A percentile compares a stretch with the other conserved stretches of the same genome.
These are phyloP conservation scores for Scaptomyza graminum DNA, from an alignment of 1,140 invertebrate genomes.

Conservation along the genomic window DNA sequence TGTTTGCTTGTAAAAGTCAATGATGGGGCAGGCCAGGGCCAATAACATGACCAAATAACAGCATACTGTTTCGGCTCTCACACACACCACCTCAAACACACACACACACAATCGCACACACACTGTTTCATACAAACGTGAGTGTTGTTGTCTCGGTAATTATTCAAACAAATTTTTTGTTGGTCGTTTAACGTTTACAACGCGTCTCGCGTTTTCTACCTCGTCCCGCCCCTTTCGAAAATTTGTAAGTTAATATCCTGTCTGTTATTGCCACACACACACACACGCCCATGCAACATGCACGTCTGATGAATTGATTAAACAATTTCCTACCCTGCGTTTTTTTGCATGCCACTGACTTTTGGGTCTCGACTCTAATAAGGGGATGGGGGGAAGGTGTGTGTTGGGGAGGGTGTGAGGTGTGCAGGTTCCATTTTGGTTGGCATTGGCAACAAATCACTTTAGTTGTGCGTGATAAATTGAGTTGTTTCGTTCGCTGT, in stretches of 20 bases:
- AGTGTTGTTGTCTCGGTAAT: slow-evolving; percentile 62
- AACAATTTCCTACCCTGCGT: slow-evolving; percentile 77
- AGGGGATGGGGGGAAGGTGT: background rate
- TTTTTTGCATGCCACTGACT: slow-evolving; percentile 49
- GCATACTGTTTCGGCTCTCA: slow-evolving; percentile 9
- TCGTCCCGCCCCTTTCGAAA: slow-evolving; percentile 42
- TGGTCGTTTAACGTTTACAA: slow-evolving; percentile 59
- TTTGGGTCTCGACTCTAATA: slow-evolving; percentile 28
- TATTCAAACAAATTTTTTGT: slow-evolving; percentile 71
- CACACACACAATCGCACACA: background rate
- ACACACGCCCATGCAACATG: slow-evolving; percentile 44
- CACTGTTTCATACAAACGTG: background rate
- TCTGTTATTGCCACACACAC: slow-evolving; percentile 71
- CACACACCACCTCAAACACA: slow-evolving; percentile 7
- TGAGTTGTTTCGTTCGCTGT: slow-evolving; percentile 65
- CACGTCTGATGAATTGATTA: slow-evolving; percentile 79
- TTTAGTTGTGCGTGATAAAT: slow-evolving; percentile 82
- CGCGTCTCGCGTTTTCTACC: slow-evolving; percentile 24
- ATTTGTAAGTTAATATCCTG: slow-evolving; percentile 79
- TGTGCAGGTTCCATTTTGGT: slow-evolving; percentile 34
- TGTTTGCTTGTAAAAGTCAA: slow-evolving; percentile 79
- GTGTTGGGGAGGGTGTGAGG: background rate
- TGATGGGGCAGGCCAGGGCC: slow-evolving; percentile 54
- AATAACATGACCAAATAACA: slow-evolving; percentile 44
- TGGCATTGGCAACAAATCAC: slow-evolving; percentile 82